Evolutionary conservation across 2,113 vertebrate genomes (phyloP).

Genomic region (Seriola dumerili): DNA sequence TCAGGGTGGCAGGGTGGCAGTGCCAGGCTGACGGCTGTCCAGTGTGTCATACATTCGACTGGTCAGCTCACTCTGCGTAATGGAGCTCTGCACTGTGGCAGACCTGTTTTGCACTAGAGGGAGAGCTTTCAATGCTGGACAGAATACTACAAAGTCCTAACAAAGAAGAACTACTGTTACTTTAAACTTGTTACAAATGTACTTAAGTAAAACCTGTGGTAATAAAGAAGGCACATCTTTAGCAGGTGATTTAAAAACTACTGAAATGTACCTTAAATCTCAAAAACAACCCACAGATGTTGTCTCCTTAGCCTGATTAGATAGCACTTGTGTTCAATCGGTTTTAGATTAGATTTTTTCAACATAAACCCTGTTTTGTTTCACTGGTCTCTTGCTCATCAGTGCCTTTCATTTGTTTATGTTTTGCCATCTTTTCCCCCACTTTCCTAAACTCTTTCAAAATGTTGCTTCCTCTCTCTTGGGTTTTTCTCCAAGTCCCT

Average conservation of each 20-base stretch:
- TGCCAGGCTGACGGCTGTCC: slow-evolving; percentile 60
- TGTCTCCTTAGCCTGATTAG: neutral
- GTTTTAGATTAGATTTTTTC: neutral
- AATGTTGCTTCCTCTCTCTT: neutral
- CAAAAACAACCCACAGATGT: neutral
- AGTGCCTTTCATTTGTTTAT: neutral
- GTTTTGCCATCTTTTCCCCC: neutral
- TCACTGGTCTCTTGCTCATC: slow-evolving; percentile 4
- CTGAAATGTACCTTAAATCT: neutral
- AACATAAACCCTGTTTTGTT: neutral
- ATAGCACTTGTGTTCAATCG: neutral
- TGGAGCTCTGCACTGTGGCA: neutral
- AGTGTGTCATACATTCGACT: slow-evolving; percentile 47
- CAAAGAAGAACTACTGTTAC: neutral
- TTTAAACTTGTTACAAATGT: no score
- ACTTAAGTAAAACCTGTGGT: neutral
- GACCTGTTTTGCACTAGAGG: neutral
- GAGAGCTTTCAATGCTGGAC: neutral
- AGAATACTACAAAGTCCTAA: neutral
- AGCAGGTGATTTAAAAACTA: neutral
- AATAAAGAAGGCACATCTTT: neutral
- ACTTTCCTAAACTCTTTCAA: neutral
- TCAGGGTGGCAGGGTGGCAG: slow-evolving; percentile 61
- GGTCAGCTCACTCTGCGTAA: slow-evolving; percentile 15
- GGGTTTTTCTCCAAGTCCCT: neutral